phyloP scores from a whole-genome alignment of 1,140 invertebrate genomes.

The Lycorma delicatula region DNA sequence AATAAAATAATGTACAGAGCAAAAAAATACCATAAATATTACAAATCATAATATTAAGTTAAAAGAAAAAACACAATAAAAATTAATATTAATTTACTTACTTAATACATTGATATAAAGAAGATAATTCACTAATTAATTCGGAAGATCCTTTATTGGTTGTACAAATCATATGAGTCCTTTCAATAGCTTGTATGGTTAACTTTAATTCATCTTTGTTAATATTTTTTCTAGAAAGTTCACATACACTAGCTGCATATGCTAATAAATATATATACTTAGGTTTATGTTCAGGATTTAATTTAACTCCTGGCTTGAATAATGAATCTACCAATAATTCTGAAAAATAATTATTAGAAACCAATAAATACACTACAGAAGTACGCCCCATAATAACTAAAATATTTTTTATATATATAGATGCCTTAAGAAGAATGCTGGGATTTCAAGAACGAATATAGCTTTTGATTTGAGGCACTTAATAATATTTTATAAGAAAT shows the following conservation, averaged over 20 bases:
- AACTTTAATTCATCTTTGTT: conserved; percentile 84
- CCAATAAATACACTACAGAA: too few species aligned
- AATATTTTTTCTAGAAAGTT: conserved; percentile 52
- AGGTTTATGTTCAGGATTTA: conserved; percentile 93
- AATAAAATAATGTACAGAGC: too few species aligned
- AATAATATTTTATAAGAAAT: too few species aligned
- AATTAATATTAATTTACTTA: too few species aligned
- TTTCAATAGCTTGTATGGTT: conserved; percentile 87
- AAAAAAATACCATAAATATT: too few species aligned
- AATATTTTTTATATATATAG: too few species aligned
- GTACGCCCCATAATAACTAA: too few species aligned
- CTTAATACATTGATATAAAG: conserved; percentile 85
- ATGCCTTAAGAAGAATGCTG: too few species aligned
- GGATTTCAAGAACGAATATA: too few species aligned
- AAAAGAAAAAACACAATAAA: too few species aligned
- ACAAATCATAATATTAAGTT: too few species aligned
- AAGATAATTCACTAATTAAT: conserved; percentile 79
- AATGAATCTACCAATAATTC: conserved; percentile 89
- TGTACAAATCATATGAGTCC: conserved; percentile 84
- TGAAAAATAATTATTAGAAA: conserved; percentile 38
- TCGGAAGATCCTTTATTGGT: conserved; percentile 88
- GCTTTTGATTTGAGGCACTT: too few species aligned
- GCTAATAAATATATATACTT: conserved; percentile 95
- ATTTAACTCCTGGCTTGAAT: conserved; percentile 85
- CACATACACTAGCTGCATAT: conserved; percentile 90